phyloP scores from a whole-genome alignment of 2,113 vertebrate genomes.

The Ammodramus savannarum region DNA sequence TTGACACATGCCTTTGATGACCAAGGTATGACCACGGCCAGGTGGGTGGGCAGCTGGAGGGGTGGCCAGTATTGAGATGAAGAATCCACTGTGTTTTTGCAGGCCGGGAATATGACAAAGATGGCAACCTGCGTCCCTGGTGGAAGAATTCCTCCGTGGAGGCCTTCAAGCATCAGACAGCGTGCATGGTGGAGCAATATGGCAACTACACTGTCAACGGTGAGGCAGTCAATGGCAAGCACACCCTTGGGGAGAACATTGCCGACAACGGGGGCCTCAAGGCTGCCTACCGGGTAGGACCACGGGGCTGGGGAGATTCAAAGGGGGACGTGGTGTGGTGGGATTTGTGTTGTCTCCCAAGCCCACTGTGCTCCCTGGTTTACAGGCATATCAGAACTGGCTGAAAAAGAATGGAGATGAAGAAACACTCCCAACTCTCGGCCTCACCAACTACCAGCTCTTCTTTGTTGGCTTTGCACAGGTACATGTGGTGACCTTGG shows the following conservation, averaged over 20 bases:
- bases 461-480: constrained; percentile 97
- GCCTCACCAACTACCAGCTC: constrained; percentile 92
- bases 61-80: not conserved
- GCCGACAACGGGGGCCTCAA: constrained; percentile 96
- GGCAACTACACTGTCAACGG: constrained; percentile 88
- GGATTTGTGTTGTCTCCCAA: not conserved
- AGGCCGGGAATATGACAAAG: constrained; percentile 95
- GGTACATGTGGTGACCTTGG: constrained; percentile 61
- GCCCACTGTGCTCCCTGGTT: not conserved
- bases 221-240: constrained; percentile 88
- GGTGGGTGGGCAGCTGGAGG: not conserved
- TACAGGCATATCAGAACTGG: constrained; percentile 94
- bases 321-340: accelerated
- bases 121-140: constrained; percentile 93
- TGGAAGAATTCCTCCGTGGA: constrained; percentile 95
- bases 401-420: constrained; percentile 88
- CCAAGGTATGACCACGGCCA: constrained; percentile 76
- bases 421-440: constrained; percentile 81
- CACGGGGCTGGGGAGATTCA: accelerated
- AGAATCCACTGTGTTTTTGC: not conserved
- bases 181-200: constrained; percentile 94
- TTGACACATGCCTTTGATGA: constrained; percentile 96
- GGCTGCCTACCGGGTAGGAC: constrained; percentile 87
- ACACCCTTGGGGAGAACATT: constrained; percentile 95
- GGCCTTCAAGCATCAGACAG: constrained; percentile 90